Base-by-base conservation (phyloP, 2,113 vertebrate species). In the Heteronetta atricapilla region DNA sequence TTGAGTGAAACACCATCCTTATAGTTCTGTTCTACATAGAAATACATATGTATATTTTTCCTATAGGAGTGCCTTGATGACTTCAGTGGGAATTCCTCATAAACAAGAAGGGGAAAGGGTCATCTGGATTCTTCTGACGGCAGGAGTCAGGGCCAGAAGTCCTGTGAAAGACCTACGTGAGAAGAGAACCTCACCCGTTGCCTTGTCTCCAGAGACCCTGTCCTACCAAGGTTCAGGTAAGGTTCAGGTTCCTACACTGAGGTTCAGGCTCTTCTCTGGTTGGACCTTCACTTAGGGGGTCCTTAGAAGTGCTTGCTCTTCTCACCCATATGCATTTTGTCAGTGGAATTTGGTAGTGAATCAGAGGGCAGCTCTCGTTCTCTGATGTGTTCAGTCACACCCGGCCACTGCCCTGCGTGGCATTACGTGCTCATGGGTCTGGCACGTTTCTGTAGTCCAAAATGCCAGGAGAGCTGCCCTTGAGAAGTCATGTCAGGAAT, bases 61-160 rank as follows among this genome's bases (percentile, higher is more conserved):
- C 34, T 1, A 5, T 42, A 89, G 82, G 79, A 91, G 13, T 66
- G 80, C 50, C 68, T 63, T 28, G 33, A 56, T 78, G 70, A 46
- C 80, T 94, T 88, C 66, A 79, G 55, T 66, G 66, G 81, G 83
- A 92, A 73, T 69, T 92, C 58, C 62, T 95, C 81, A 21, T 55
- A 53, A 53, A 29, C 15, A 56, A 26, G 74, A 52, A 66, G 46
- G 33, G 55, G 42, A 50, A 81, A 55, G 3, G 26, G 52, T 89
- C 83, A 55, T 20, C 58, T 76, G 90, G 67, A 59, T 76, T 87
- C 91, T 90, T 31, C 58, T 75, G 77, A 70, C 92, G 73, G 42
- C 67, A 67, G 59, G 58, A 77, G 28, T 58, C 73, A 73, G 81
- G 90, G 77, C 53, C 58, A 76, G n/a, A 52, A 76, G 33, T 8